These are phyloP conservation scores for Telenomus remus DNA, from an alignment of 1,140 invertebrate genomes.

Conservation along the genomic window DNA sequence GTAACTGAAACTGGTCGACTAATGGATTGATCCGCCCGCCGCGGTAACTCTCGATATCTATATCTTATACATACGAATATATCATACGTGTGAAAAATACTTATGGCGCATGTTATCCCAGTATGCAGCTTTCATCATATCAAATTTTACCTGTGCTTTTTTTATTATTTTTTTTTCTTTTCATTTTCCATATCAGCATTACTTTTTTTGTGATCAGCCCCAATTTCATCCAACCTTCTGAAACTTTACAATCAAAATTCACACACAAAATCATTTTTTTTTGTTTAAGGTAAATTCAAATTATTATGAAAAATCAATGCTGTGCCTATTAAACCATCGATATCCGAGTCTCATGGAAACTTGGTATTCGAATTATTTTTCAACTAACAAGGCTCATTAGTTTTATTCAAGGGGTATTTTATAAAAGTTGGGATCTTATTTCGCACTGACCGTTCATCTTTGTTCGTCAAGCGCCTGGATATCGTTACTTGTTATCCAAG, in stretches of 20 bases:
- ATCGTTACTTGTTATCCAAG: constrained; percentile 58
- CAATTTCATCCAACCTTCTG: no score
- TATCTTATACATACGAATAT: constrained; percentile 60
- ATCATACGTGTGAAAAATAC: constrained; percentile 45
- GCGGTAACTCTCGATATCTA: constrained; percentile 64
- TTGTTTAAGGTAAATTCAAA: no score
- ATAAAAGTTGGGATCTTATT: constrained; percentile 50
- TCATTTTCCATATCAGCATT: no score
- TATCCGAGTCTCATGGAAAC: constrained; percentile 15
- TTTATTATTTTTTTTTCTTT: constrained; percentile 13
- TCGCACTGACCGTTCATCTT: constrained; percentile 59
- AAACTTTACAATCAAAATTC: no score
- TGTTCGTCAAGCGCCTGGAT: constrained; percentile 36
- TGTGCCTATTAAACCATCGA: not conserved
- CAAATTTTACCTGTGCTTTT: constrained; percentile 41
- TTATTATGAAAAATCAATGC: no score
- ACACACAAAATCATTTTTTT: no score
- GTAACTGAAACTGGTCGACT: constrained; percentile 64
- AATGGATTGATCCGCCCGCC: constrained; percentile 67
- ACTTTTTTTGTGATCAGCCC: no score
- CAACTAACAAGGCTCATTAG: constrained; percentile 59
- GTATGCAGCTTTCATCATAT: constrained; percentile 51
- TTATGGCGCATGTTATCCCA: constrained; percentile 37
- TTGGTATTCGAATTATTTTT: constrained; percentile 55
- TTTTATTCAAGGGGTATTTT: constrained; percentile 52